phyloP scores from a whole-genome alignment of 2,797 vertebrate species.

The Phataginus tricuspis region DNA sequence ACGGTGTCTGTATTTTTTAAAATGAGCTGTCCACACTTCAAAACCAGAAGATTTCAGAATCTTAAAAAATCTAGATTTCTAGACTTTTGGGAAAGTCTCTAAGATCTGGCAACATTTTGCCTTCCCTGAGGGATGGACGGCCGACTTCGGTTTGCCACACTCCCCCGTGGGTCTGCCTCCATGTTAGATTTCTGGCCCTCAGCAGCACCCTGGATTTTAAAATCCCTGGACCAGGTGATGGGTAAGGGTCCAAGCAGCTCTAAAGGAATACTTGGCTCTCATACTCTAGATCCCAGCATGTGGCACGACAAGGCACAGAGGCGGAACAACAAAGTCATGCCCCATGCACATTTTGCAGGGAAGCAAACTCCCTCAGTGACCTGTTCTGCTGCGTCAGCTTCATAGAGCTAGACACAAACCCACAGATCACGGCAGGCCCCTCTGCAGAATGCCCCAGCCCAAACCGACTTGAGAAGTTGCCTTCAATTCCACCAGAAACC shows the following conservation, averaged over 20 bases:
- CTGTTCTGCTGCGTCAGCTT: neutral
- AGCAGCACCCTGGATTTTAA: neutral
- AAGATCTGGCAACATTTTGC: neutral
- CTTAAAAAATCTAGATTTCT: neutral
- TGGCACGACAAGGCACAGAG: neutral
- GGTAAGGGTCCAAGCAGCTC: neutral
- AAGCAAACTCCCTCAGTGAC: neutral
- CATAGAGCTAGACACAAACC: neutral
- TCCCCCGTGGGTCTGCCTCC: neutral
- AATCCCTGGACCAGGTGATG: neutral
- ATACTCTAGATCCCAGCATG: neutral
- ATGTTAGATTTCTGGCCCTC: neutral
- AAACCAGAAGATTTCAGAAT: conserved; percentile 16
- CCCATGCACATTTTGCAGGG: neutral
- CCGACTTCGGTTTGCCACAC: neutral
- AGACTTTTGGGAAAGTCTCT: neutral
- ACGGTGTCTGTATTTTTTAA: neutral
- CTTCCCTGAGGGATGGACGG: neutral
- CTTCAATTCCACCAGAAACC: neutral
- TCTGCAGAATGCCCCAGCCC: neutral
- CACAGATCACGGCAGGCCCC: neutral
- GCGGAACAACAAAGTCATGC: neutral
- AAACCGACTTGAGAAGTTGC: neutral
- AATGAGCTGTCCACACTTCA: neutral
- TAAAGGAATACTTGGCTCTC: neutral